Evolutionary conservation across 2,797 vertebrate species (phyloP), one percentile per base, ranked within the genome.

Genomic region (Atherinosoma microstoma): DNA sequence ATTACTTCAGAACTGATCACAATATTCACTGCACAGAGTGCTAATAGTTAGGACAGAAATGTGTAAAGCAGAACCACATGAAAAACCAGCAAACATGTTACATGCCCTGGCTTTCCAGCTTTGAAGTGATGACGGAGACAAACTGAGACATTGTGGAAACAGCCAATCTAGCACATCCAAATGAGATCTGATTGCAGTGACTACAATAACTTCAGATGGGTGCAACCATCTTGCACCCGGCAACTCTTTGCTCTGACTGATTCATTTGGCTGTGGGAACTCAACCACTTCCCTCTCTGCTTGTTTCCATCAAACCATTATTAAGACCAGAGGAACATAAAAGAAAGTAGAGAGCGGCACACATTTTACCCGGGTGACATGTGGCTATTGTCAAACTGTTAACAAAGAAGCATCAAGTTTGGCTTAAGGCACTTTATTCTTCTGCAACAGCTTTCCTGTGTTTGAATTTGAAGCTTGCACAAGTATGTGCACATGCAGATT

Each of bases 161-260:
- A 9, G 34, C 34, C 20, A 57, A 66, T 61, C 29, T 27, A 34
- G 59, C 22, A 36, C 53, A 75, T 70, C 29, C 16, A 73, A 34
- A 61, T 38, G 16, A 34, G 53, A 64, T 51, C 38, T 42, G 22
- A 35, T 59, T 72, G 51, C 63, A 35, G 20, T 24, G 70, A 45
- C 24, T 24, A 38, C 34, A 57, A 34, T 13, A 68, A 1, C 67
- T 60, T 35, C 27, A 51, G 24, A 20, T 60, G 10, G 40, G 36
- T 32, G 49, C 16, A 73, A 65, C n/a, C 54, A 69, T 67, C 40
- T 72, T 35, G 32, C 56, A 73, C 22, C 24, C 35, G 59, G 16
- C 11, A 29, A 35, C 29, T 58, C 22, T 51, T 49, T 51, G 53
- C 15, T 57, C 58, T 11, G 16, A 65, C 27, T 6, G 13, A 64